These are phyloP conservation scores for Heterodera filipjevi DNA, from an alignment of 2,888 invertebrate genomes.

Conservation along the genomic window DNA sequence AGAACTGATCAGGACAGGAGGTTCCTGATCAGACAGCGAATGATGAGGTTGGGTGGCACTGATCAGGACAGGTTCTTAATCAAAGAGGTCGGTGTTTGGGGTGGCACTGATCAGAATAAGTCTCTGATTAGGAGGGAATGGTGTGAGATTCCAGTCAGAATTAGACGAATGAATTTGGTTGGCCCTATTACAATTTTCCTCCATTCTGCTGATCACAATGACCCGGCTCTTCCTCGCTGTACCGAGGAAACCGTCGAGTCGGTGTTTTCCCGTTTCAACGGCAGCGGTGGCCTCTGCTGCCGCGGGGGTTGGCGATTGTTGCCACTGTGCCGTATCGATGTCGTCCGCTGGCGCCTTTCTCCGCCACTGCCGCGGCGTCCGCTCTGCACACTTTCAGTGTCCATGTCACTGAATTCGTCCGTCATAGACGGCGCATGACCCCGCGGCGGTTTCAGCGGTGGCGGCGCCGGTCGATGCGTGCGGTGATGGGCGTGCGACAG, in stretches of 20 bases:
- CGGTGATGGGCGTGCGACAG: not conserved
- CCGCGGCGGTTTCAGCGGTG: not conserved
- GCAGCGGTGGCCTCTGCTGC: not conserved
- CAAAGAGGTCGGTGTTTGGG: too few relatives aligned
- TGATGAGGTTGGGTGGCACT: too few relatives aligned
- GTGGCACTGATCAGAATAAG: too few relatives aligned
- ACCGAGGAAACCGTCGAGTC: constrained; percentile 22
- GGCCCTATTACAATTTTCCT: too few relatives aligned
- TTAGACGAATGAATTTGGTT: too few relatives aligned
- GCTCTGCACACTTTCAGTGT: constrained; percentile 20
- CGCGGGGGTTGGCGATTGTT: not conserved
- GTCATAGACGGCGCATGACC: not conserved
- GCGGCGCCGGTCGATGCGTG: not conserved
- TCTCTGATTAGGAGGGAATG: too few relatives aligned
- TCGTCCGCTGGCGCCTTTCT: constrained; percentile 7
- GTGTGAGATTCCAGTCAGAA: too few relatives aligned
- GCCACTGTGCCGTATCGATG: not conserved
- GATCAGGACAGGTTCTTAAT: too few relatives aligned
- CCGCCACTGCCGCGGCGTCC: constrained; percentile 8
- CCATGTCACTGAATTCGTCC: constrained; percentile 17
- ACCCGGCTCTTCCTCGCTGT: constrained; percentile 18
- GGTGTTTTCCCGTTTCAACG: constrained; percentile 21
- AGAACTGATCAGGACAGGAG: too few relatives aligned
- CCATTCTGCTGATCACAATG: constrained; percentile 6
- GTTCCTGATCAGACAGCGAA: too few relatives aligned